Percentiles rank a stretch among this genome's conserved stretches.
Conservation (phyloP, 2,797 vertebrate species). For the Bovichtus variegatus region DNA sequence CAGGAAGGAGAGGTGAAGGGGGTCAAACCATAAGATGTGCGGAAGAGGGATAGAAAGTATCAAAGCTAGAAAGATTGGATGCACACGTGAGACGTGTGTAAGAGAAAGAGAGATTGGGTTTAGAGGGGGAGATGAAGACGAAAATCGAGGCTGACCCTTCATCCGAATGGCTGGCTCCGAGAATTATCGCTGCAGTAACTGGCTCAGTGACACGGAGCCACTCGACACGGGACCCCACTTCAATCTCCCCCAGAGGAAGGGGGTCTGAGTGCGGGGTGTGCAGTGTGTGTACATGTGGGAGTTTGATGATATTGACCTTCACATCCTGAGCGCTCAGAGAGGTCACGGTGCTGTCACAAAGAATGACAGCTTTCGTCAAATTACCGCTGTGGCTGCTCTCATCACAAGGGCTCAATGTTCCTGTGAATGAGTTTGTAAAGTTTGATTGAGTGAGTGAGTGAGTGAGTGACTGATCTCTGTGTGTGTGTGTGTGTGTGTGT, state of each 20-base stretch:
- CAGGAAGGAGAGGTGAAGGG: slow-evolving; percentile 40
- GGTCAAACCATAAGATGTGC: slow-evolving; percentile 51
- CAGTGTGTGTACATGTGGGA: neutral
- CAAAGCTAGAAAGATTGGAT: slow-evolving; percentile 37
- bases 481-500: neutral
- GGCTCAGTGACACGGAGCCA: slow-evolving; percentile 48
- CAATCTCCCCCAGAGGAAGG: slow-evolving; percentile 44
- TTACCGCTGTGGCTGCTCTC: slow-evolving; percentile 35
- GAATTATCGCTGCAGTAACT: slow-evolving; percentile 68
- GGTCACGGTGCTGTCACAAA: slow-evolving; percentile 54
- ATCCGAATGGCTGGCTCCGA: slow-evolving; percentile 49
- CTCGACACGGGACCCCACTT: slow-evolving; percentile 46
- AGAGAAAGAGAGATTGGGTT: slow-evolving; percentile 32
- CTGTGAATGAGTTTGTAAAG: slow-evolving; percentile 20
- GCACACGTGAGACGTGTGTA: slow-evolving; percentile 11
- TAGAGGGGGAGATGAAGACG: slow-evolving; percentile 29
- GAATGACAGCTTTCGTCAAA: slow-evolving; percentile 67
- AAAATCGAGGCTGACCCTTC: slow-evolving; percentile 61
- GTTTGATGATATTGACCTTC: slow-evolving; percentile 52
- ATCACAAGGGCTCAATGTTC: slow-evolving; percentile 19
- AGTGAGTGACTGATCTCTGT: neutral
- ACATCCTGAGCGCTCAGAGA: slow-evolving; percentile 38
- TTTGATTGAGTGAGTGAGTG: neutral
- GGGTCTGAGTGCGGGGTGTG: neutral
- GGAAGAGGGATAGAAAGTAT: slow-evolving; percentile 28